A percentile compares a stretch with the other conserved stretches of the same genome.
Evolutionary conservation across 2,797 vertebrate species (phyloP).

Genomic region (Tenualosa ilisha): DNA sequence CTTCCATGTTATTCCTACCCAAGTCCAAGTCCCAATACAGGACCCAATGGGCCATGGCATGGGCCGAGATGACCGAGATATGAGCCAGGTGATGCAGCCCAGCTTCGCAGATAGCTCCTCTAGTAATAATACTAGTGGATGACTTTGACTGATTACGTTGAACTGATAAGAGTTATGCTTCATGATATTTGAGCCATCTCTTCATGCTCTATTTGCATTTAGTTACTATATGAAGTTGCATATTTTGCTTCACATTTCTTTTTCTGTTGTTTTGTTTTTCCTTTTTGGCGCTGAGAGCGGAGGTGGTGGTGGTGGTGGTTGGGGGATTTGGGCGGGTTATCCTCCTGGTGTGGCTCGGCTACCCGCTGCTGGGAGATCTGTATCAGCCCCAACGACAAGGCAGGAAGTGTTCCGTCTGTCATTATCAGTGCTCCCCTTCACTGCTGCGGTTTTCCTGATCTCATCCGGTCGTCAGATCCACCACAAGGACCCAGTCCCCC

Average conservation of each 20-base stretch:
- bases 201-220: neutral
- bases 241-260: neutral
- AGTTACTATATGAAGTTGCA: neutral
- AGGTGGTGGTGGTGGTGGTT: conserved; percentile 22
- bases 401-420: conserved; percentile 71
- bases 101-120: neutral
- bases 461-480: neutral
- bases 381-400: conserved; percentile 65
- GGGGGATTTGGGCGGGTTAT: conserved; percentile 10
- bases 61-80: neutral
- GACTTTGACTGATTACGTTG: neutral
- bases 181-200: neutral
- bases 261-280: neutral
- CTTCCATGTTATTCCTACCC: neutral
- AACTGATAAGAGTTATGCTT: neutral
- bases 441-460: conserved; percentile 62
- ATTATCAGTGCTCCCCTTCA: conserved; percentile 63
- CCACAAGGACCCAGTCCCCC: neutral
- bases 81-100: neutral
- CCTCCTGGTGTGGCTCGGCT: conserved; percentile 44
- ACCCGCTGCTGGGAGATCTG: conserved; percentile 68
- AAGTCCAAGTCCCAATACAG: neutral
- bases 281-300: neutral
- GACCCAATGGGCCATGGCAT: neutral
- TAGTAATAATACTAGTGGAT: neutral